phyloP scores from a whole-genome alignment of 2,113 vertebrate species.

The Melanerpes aurifrons region DNA sequence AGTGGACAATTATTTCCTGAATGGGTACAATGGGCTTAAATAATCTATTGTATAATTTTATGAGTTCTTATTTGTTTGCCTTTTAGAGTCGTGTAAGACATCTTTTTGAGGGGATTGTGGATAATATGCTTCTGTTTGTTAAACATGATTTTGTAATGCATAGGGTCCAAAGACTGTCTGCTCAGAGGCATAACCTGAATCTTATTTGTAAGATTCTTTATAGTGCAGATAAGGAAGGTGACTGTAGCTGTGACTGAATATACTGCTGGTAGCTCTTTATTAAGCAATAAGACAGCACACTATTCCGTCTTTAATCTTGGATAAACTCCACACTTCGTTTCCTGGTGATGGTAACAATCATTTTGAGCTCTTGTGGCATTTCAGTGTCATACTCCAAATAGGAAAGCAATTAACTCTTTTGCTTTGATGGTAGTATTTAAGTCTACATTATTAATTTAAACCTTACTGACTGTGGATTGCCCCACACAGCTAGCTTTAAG shows the following conservation, averaged over 20 bases:
- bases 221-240: background rate
- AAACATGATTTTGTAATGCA: background rate
- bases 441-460: constrained; percentile 78
- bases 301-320: constrained; percentile 34
- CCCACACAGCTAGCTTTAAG: constrained; percentile 67
- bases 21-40: background rate
- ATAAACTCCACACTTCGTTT: constrained; percentile 37
- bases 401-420: constrained; percentile 76
- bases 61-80: background rate
- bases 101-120: background rate
- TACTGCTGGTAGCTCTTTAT: background rate
- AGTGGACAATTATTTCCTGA: background rate
- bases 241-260: background rate
- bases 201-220: background rate
- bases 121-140: background rate
- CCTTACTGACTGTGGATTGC: constrained; percentile 64
- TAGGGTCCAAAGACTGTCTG: background rate
- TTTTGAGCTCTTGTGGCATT: constrained; percentile 40
- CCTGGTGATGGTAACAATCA: constrained; percentile 35
- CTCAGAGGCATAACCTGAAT: constrained; percentile 8
- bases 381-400: constrained; percentile 61
- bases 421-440: constrained; percentile 76
- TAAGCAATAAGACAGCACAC: constrained; percentile 4
- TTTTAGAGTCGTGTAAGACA: background rate
- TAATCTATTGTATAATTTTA: background rate